Base-by-base conservation (phyloP, 2,888 invertebrate species). In the Cheilosia pagana region DNA sequence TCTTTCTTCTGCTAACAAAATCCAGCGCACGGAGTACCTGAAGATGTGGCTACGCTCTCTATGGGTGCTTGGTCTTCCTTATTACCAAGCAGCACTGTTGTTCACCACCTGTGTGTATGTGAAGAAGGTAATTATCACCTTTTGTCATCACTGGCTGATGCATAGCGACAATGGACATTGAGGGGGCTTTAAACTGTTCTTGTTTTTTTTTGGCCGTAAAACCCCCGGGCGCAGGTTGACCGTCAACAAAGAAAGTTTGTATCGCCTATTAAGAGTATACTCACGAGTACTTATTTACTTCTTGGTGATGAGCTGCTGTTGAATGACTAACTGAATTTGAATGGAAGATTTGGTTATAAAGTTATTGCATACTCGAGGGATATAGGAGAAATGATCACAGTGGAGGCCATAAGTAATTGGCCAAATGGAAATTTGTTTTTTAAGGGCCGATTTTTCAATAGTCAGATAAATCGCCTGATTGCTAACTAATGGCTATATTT, bases 21-120 rank as follows among this genome's bases (percentile, higher is more conserved):
- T 72, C 57, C 67, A 60, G 52, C 71, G 48, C 72, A 77, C 39
- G 65, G 5, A 65, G 43, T 5, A 45, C 41, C 60, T 39, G 31
- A 19, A 60, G 39, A 8, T 53, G 39, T 57, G 39, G n/a, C 39
- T 48, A 8, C 14, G 57, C 21, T 50, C 25, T 16, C 35, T 31
- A 45, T 68, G 52, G 14, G 43, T 16, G 8, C 23, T 45, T 7
- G 25, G 59, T 25, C 16, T 52, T 50, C 14, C 41, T 60, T 72
- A 16, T 43, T 60, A 31, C 60, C 14, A 12, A 14, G 57, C 2
- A 14, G 23, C 50, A 14, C 60, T 57, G 45, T 48, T 52, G 43
- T 62, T 62, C 25, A 45, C 14, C n/a, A 31, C 3, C n/a, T n/a
- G 45, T n/a, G 50, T 19, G 6, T 16, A 28, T 67, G 25, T 16